Conservation (phyloP, 2,797 vertebrate genomes). For the Epinephelus malabaricus region DNA sequence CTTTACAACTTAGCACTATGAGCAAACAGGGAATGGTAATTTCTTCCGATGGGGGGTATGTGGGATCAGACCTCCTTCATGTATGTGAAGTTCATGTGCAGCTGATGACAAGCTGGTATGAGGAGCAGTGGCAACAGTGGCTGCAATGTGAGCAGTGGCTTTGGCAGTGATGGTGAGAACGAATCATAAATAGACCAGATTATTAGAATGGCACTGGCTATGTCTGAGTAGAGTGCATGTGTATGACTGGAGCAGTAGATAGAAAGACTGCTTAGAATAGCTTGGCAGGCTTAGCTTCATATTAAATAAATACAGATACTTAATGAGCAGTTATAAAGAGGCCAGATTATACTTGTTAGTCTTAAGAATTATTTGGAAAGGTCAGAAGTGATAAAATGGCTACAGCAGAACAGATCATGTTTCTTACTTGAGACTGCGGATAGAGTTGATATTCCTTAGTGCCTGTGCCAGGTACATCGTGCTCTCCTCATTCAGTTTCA, state of each 20-base stretch:
- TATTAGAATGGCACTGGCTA: background rate
- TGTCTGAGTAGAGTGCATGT: background rate
- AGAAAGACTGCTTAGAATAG: conserved; percentile 13
- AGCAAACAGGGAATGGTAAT: conserved; percentile 9
- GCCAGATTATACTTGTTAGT: background rate
- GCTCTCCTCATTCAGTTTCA: conserved; percentile 76
- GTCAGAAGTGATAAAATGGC: background rate
- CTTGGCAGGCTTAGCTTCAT: background rate
- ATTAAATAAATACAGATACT: background rate
- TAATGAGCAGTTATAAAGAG: background rate
- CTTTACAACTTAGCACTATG: conserved; percentile 53
- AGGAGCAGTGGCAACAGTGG: conserved; percentile 11
- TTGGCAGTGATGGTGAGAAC: conserved; percentile 35
- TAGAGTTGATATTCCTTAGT: conserved; percentile 72
- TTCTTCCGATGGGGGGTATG: background rate
- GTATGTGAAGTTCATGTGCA: conserved; percentile 9
- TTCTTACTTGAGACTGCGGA: conserved; percentile 88
- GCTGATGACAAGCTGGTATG: conserved; percentile 64
- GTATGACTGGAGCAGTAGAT: background rate
- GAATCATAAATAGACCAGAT: conserved; percentile 54
- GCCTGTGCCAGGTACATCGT: conserved; percentile 70
- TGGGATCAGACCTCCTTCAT: conserved; percentile 21
- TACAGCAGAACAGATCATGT: background rate
- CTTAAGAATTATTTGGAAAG: background rate
- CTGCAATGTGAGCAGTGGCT: conserved; percentile 31